Percentiles rank a stretch among this genome's conserved stretches.
Conservation (phyloP, 2,113 vertebrate genomes). For the Pelmatolapia mariae region DNA sequence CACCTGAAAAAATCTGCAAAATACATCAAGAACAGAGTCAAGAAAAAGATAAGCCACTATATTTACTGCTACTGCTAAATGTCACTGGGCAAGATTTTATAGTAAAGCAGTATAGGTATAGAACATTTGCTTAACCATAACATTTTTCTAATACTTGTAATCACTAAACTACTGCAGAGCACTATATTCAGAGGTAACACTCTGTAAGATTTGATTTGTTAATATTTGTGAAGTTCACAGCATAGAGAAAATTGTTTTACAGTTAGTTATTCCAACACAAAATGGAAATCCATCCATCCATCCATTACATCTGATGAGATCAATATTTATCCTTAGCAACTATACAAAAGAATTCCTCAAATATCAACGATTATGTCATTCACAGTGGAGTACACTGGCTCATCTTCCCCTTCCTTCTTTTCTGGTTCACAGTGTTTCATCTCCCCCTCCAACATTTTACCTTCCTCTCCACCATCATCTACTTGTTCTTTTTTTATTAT, state of each 20-base stretch:
- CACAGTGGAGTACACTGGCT: slow-evolving; percentile 2
- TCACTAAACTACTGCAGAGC: background rate
- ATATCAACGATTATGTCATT: background rate
- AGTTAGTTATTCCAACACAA: background rate
- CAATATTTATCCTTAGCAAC: background rate
- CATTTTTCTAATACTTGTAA: background rate
- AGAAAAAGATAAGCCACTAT: background rate
- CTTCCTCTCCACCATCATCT: rapidly evolving
- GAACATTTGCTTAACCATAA: background rate
- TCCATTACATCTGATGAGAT: background rate
- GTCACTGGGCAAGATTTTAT: background rate
- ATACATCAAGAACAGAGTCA: background rate
- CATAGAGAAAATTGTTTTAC: background rate
- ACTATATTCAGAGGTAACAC: background rate
- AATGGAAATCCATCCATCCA: background rate
- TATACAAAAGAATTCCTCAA: background rate
- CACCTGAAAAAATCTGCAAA: background rate
- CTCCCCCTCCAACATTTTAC: background rate
- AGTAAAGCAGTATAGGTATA: background rate
- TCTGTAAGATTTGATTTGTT: background rate
- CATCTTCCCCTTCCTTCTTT: background rate
- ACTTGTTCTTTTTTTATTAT: background rate
- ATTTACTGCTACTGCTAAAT: background rate
- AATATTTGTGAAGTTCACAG: background rate
- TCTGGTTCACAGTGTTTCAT: background rate